Conservation (phyloP, 2,888 invertebrate species). For the Cerceris ruficornis region DNA sequence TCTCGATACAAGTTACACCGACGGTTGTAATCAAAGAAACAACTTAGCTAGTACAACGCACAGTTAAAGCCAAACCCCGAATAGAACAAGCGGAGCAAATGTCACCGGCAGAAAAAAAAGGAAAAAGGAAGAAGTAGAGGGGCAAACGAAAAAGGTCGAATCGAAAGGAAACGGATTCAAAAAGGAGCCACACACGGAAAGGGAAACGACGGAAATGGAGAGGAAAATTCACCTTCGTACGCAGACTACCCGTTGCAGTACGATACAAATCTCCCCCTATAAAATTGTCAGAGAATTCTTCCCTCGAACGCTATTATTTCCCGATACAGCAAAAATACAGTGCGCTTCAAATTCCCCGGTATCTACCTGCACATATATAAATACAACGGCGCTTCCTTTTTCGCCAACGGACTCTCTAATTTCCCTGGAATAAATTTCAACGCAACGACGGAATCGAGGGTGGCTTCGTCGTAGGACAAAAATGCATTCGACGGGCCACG, state of each 20-base stretch:
- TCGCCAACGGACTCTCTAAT: too few relatives aligned
- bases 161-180: background rate
- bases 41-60: background rate
- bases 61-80: background rate
- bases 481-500: slow-evolving; percentile 46
- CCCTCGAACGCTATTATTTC: background rate
- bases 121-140: background rate
- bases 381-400: too few relatives aligned
- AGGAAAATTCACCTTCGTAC: background rate
- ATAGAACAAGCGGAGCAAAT: background rate
- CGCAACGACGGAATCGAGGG: background rate
- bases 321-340: background rate
- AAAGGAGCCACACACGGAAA: background rate
- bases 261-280: background rate
- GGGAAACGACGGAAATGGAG: background rate
- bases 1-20: background rate
- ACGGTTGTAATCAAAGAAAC: background rate
- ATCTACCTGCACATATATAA: too few relatives aligned
- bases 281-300: background rate
- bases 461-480: slow-evolving; percentile 3
- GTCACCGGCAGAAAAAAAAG: background rate
- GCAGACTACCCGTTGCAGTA: background rate
- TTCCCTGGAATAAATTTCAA: too few relatives aligned
- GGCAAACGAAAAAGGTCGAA: background rate
- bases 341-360: too few relatives aligned